phyloP scores from a whole-genome alignment of 2,113 vertebrate genomes.

The Aix galericulata region DNA sequence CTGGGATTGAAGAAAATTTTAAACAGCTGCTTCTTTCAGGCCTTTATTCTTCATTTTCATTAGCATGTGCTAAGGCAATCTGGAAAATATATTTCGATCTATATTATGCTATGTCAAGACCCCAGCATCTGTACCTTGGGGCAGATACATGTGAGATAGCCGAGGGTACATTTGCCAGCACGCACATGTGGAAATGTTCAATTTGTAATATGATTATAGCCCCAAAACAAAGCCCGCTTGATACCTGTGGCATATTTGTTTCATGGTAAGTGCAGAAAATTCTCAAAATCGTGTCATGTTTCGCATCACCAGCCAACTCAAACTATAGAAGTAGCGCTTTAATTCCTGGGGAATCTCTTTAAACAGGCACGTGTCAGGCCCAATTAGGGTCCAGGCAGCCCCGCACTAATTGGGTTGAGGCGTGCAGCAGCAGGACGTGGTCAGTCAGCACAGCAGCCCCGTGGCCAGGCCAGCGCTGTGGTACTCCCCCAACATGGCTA shows the following conservation, averaged over 20 bases:
- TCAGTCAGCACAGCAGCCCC: constrained; percentile 68
- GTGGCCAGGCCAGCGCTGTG: constrained; percentile 55
- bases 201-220: constrained; percentile 82
- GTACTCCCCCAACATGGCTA: neutral
- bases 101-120: constrained; percentile 49
- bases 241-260: constrained; percentile 80
- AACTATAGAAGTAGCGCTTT: constrained; percentile 75
- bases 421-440: constrained; percentile 55
- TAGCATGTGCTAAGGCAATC: constrained; percentile 64
- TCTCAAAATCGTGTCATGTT: constrained; percentile 75
- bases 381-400: constrained; percentile 74
- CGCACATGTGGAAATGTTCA: constrained; percentile 83
- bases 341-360: constrained; percentile 80
- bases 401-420: constrained; percentile 75
- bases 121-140: constrained; percentile 61
- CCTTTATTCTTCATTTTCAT: constrained; percentile 38
- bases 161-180: constrained; percentile 72
- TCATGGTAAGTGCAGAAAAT: constrained; percentile 74
- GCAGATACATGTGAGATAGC: constrained; percentile 67
- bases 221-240: constrained; percentile 77
- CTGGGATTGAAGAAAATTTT: constrained; percentile 61
- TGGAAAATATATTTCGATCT: constrained; percentile 61
- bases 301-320: constrained; percentile 76
- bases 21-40: constrained; percentile 63
- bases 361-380: constrained; percentile 77